Base-by-base conservation (phyloP, 1,140 invertebrate species). In the Planococcus citri region DNA sequence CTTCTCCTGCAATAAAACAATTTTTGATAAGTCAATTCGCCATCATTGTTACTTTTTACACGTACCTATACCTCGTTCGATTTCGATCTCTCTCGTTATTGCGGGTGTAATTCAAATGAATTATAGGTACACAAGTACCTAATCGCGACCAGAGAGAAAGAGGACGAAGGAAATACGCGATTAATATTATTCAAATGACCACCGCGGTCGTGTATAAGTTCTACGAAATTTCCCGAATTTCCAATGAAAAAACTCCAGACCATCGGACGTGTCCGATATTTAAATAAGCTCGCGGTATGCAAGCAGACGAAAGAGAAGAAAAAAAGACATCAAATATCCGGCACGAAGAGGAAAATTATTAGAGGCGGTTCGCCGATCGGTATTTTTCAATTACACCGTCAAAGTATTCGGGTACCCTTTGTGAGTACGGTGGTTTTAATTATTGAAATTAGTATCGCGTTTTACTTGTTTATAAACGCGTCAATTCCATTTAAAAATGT, bases 401-500 rank as follows among this genome's bases (percentile, higher is more conserved):
- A 9, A 51, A 51, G 6, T 51, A 51, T 51, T 51, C 41, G n/a
- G n/a, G 41, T 51, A 51, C n/a, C 41, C 41, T 51, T 51, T 51
- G 41, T 51, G n/a, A 17, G 41, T 51, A 17, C 17, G 6, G 41
- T 51, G 4, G 2, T 51, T 9, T 17, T 51, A 51, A 51, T 51
- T 51, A 51, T 51, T 51, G 41, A 51, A 51, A 51, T 51, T 51
- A 51, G 10, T 17, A 51, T 51, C 41, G 41, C 41, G 41, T 51
- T 51, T 51, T 51, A 20, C 41, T 51, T 51, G 41, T 51, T 51
- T 51, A 51, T 51, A 51, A 51, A 51, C 41, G 41, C 41, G 41
- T 51, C 41, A 51, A 51, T 51, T 51, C 41, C 41, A 51, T 51
- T 51, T 51, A 51, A 51, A 51, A 51, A 51, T 51, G 41, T 51